Percentiles rank a stretch among this genome's conserved stretches.
These are phyloP conservation scores for Rhagonycha lutea DNA, from an alignment of 2,888 invertebrate species.

Conservation along the genomic window DNA sequence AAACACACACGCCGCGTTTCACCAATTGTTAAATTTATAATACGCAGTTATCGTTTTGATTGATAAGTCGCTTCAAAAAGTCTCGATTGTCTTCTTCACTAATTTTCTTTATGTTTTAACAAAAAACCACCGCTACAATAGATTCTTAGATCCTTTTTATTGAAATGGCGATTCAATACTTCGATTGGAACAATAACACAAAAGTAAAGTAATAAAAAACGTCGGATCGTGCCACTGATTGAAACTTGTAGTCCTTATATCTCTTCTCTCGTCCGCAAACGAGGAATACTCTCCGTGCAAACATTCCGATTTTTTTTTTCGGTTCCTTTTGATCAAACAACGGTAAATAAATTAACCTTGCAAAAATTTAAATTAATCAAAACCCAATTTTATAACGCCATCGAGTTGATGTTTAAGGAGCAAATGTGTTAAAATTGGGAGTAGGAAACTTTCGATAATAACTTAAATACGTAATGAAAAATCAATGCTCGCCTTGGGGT, in stretches of 20 bases:
- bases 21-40: not conserved
- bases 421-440: constrained; percentile 36
- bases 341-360: constrained; percentile 38
- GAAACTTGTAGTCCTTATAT: constrained; percentile 42
- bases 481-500: constrained; percentile 6
- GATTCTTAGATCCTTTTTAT: constrained; percentile 8
- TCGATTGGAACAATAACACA: constrained; percentile 28
- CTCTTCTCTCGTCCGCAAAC: constrained; percentile 36
- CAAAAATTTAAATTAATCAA: not conserved
- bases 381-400: not conserved
- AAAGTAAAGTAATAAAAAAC: constrained; percentile 34
- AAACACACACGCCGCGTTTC: constrained; percentile 20
- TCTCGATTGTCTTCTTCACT: not conserved
- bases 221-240: constrained; percentile 42
- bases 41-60: not conserved
- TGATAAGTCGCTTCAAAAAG: not conserved
- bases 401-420: constrained; percentile 15
- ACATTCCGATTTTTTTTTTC: constrained; percentile 44
- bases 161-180: constrained; percentile 19
- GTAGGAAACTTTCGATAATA: constrained; percentile 25
- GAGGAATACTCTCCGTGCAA: constrained; percentile 40
- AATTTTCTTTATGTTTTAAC: constrained; percentile 5
- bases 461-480: constrained; percentile 30
- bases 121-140: constrained; percentile 1
- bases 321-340: constrained; percentile 41